Evolutionary conservation across 2,888 invertebrate species (phyloP).

Genomic region (Thecophora atra): DNA sequence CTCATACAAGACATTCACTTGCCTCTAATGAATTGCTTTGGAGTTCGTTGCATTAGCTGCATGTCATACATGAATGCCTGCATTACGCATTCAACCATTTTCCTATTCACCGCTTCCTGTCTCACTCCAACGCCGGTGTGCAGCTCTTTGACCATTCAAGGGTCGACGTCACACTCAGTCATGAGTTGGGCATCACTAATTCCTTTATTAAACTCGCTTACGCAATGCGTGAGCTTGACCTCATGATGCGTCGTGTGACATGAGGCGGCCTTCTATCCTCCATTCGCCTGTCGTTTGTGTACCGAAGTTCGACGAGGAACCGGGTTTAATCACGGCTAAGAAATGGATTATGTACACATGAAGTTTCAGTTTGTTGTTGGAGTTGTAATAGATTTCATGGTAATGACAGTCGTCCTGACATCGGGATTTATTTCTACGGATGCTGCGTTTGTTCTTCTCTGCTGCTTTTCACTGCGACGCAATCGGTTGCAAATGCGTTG

Average conservation of each 20-base stretch:
- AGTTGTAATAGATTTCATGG: constrained; percentile 43
- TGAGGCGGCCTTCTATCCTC: background rate
- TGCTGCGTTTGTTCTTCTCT: background rate
- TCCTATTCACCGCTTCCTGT: too few species aligned
- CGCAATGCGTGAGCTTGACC: too few species aligned
- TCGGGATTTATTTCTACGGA: background rate
- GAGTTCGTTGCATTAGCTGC: constrained; percentile 16
- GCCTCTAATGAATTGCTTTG: constrained; percentile 35
- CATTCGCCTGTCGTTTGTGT: background rate
- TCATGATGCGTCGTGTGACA: background rate
- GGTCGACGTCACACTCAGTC: too few species aligned
- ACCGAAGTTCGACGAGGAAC: background rate
- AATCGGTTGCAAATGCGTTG: background rate
- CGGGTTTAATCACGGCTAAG: constrained; percentile 5
- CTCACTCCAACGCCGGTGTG: too few species aligned
- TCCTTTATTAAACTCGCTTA: too few species aligned
- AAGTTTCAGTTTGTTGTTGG: constrained; percentile 38
- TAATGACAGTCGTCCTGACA: background rate
- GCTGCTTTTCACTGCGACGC: background rate
- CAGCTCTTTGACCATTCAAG: too few species aligned
- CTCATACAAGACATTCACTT: background rate
- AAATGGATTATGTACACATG: constrained; percentile 16
- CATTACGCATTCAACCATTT: background rate
- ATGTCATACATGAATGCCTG: constrained; percentile 6
- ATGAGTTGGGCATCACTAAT: too few species aligned